Conservation (phyloP, 2,113 vertebrate species). For the Leuciscus idus region DNA sequence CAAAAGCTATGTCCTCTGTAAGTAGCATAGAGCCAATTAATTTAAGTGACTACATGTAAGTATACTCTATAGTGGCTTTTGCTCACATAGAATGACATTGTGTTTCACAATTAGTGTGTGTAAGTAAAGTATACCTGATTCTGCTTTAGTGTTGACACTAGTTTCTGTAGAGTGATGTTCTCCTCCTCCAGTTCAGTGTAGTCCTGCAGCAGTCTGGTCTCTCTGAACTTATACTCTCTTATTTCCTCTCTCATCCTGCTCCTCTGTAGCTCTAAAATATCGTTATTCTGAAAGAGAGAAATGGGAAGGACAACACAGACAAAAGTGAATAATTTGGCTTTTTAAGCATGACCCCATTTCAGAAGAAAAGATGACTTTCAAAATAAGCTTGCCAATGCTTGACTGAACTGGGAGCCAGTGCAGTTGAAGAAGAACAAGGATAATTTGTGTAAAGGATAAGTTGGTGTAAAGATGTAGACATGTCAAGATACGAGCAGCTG, state of each 20-base stretch:
- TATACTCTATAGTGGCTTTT: not conserved
- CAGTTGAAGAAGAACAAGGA: no score
- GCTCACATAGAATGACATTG: not conserved
- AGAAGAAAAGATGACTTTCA: not conserved
- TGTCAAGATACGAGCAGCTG: no score
- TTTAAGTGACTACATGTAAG: not conserved
- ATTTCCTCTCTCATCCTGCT: conserved; percentile 88
- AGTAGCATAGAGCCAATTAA: not conserved
- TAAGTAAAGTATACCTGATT: conserved; percentile 79
- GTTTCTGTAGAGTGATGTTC: conserved; percentile 88
- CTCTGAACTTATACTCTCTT: conserved; percentile 89
- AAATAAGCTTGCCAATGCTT: not conserved
- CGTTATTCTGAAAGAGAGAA: conserved; percentile 77
- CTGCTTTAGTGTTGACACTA: conserved; percentile 88
- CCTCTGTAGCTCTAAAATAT: conserved; percentile 85
- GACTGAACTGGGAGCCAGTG: no score
- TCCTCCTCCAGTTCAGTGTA: conserved; percentile 90
- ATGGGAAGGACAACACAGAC: not conserved
- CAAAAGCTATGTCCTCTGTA: no score
- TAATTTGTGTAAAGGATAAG: no score
- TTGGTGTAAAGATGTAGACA: no score
- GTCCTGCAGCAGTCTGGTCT: conserved; percentile 86
- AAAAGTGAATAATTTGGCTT: not conserved
- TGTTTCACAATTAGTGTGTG: conserved; percentile 7
- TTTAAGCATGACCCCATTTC: not conserved